A percentile compares a stretch with the other conserved stretches of the same genome.
Evolutionary conservation across 2,113 vertebrate genomes (phyloP).

Genomic region (Daubentonia madagascariensis): DNA sequence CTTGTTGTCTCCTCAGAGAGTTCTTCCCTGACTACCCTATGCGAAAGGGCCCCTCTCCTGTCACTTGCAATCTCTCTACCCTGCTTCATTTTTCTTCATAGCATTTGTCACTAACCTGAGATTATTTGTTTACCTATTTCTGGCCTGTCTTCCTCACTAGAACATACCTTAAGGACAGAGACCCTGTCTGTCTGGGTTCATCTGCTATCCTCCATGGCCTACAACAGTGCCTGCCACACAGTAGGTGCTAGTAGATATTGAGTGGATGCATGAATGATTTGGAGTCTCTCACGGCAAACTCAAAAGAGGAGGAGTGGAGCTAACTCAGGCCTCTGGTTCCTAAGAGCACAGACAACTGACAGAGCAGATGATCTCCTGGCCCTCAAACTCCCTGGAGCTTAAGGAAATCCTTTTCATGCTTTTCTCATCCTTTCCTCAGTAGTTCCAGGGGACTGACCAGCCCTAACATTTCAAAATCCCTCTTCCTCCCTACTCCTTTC

Average conservation of each 20-base stretch:
- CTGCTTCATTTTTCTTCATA: neutral
- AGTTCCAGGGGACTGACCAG: neutral
- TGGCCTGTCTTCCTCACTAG: neutral
- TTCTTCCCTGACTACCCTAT: neutral
- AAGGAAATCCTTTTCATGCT: neutral
- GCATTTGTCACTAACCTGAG: neutral
- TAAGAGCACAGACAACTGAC: neutral
- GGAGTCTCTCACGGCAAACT: neutral
- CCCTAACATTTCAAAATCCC: neutral
- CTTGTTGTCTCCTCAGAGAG: neutral
- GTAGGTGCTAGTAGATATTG: neutral
- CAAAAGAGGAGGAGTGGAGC: neutral
- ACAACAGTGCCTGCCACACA: neutral
- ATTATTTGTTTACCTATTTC: neutral
- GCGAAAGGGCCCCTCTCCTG: neutral
- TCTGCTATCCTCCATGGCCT: neutral
- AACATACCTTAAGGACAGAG: neutral
- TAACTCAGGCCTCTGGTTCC: neutral
- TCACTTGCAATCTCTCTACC: neutral
- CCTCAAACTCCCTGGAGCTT: neutral
- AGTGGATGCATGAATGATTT: neutral
- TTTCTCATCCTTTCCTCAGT: neutral
- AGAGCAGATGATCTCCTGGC: neutral
- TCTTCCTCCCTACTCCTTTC: neutral
- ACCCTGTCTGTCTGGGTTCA: neutral